Conservation (phyloP, 2,888 invertebrate species). For the Lypha dubia region DNA sequence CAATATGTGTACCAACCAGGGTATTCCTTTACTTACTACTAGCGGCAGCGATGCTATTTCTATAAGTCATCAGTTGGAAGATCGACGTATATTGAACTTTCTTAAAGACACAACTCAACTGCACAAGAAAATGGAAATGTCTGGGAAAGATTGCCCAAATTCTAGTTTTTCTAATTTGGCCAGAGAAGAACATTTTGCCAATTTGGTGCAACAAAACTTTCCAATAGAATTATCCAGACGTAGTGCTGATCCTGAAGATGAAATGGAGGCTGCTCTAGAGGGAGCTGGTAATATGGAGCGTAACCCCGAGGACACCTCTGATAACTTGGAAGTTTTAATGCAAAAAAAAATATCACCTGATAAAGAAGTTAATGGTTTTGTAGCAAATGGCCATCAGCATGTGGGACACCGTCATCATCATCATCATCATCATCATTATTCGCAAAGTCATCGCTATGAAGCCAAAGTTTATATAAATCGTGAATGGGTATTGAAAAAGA, state of each 20-base stretch:
- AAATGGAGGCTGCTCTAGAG: conserved; percentile 72
- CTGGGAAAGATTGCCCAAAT: conserved; percentile 82
- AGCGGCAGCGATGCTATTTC: conserved; percentile 64
- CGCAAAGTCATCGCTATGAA: conserved; percentile 48
- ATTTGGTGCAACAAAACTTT: conserved; percentile 83
- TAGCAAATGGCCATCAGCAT: conserved; percentile 57
- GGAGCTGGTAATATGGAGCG: conserved; percentile 61
- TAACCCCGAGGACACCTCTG: conserved; percentile 78
- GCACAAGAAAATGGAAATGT: conserved; percentile 83
- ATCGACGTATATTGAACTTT: conserved; percentile 83
- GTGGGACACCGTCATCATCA: conserved; percentile 13
- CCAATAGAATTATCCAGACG: conserved; percentile 77
- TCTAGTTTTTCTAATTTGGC: conserved; percentile 83
- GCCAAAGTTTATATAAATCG: conserved; percentile 84
- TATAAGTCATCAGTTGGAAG: conserved; percentile 81
- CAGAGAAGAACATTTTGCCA: conserved; percentile 83
- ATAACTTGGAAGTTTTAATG: conserved; percentile 81
- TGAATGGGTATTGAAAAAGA: conserved; percentile 98
- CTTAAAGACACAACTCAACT: conserved; percentile 83
- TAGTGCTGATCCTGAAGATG: conserved; percentile 74
- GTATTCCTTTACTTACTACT: conserved; percentile 58
- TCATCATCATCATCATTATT: conserved; percentile 45
- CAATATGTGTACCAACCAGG: conserved; percentile 76
- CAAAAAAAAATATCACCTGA: conserved; percentile 82
- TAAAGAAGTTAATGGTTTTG: conserved; percentile 81